Evolutionary conservation across 2,113 vertebrate species (phyloP).

Genomic region (Eira barbara): DNA sequence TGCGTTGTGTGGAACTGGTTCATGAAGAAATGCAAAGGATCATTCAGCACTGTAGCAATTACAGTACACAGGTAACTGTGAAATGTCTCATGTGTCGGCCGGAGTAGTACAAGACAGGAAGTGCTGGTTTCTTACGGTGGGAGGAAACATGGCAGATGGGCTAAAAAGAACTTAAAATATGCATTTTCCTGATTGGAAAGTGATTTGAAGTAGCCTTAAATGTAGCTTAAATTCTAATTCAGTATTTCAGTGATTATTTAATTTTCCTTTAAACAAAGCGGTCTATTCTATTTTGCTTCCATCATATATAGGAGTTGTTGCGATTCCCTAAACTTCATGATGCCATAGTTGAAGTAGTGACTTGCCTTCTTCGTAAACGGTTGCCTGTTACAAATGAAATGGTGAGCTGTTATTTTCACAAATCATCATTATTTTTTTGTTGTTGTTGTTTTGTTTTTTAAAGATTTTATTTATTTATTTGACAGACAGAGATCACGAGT

Average conservation of each 20-base stretch:
- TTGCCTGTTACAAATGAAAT: conserved; percentile 98
- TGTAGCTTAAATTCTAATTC: neutral
- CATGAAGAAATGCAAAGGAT: conserved; percentile 99
- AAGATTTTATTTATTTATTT: no score
- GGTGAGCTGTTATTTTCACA: conserved; percentile 81
- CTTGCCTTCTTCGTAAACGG: conserved; percentile 93
- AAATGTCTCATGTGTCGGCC: no score
- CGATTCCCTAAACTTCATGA: conserved; percentile 98
- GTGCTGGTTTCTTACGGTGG: neutral
- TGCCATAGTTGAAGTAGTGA: conserved; percentile 99
- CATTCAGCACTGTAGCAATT: conserved; percentile 98
- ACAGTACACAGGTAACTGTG: conserved; percentile 94
- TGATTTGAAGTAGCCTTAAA: neutral
- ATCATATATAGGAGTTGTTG: conserved; percentile 89
- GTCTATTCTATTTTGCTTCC: neutral
- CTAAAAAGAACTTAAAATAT: neutral
- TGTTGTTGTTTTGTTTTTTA: no score
- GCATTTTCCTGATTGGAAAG: neutral
- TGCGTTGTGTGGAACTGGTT: conserved; percentile 97
- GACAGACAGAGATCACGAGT: no score
- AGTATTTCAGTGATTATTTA: neutral
- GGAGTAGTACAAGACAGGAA: neutral
- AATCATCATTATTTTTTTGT: neutral
- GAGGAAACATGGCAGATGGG: neutral
- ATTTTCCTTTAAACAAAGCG: neutral